Evolutionary conservation across 2,888 invertebrate species (phyloP), one percentile per base, ranked within the genome.

Genomic region (Noctua janthe): DNA sequence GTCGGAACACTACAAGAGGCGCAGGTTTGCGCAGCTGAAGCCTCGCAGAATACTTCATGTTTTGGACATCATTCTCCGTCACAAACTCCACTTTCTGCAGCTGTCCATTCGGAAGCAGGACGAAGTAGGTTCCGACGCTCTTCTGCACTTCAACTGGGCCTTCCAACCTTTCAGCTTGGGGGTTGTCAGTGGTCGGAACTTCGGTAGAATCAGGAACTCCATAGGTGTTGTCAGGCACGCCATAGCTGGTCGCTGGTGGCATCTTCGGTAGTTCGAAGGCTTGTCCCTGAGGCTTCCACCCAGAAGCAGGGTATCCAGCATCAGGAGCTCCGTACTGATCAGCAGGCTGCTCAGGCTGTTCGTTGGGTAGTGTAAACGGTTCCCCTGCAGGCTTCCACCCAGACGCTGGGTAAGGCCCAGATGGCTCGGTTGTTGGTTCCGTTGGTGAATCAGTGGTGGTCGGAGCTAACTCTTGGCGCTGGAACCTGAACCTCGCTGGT

Each of bases 101-200:
- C 82, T 97, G 95, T 10, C 98, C 98, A 85, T 97, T 97, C 0
- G 98, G 98, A 85, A 98, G 96, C 64, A 98, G 96, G 8, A 98
- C 96, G 91, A 97, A 98, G 92, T 98, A 98, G 23, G 97, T 95
- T 8, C 98, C 98, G 51, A 95, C 94, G 67, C 98, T 97, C 89
- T 95, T 95, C 85, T 94, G 94, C 0, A 96, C 94, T 69, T 97
- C 96, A 3, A 97, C 94, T 15, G 96, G 94, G 62, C 96, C 93
- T 75, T 95, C 95, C 13, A 96, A 74, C 47, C 87, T 94, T 83
- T 96, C 96, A 0, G 94, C 93, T 82, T 94, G 92, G 82, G 96
- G 95, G 71, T 94, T 95, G 29, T 95, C 96, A 10, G 96, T 96
- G 0, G 94, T 93, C 0, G 95, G 88, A 23, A 94, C 94, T 35